Base-by-base conservation (phyloP, 2,888 invertebrate species). In the Aethes cnicana region DNA sequence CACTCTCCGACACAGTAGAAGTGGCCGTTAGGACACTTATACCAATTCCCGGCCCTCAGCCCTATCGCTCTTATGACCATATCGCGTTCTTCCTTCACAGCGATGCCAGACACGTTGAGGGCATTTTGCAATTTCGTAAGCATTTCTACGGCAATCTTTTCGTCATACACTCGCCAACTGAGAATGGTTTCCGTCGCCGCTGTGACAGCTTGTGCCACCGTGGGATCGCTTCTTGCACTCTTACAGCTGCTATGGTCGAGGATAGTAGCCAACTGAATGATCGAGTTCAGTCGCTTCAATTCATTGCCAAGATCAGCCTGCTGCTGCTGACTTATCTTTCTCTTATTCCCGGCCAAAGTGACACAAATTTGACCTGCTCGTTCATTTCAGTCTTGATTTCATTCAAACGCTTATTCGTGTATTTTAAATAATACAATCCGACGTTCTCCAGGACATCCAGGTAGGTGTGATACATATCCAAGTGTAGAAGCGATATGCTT, bases 21-120 rank as follows among this genome's bases (percentile, higher is more conserved):
- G 70, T 94, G 94, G 0, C 93, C 94, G 59, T 94, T 93, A 0
- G 91, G 92, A 74, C 95, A 95, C 70, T 92, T 92, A 72, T 84
- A 94, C 94, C 94, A 95, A 62, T 92, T 92, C 0, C 94, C 94
- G 35, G 84, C 79, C 30, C 67, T 74, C 16, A 92, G 64, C 0
- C 85, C 90, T 57, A 94, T 85, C 0, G 93, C 93, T 62, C 72
- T 63, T 0, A 93, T 83, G 37, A 94, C 90, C 76, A 91, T 67
- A 17, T 72, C 62, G 30, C 87, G 77, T 66, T 94, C 93, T 41
- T 63, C 57, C 56, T 68, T 73, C 2, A 58, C 57, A 2, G 75
- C 54, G 3, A 72, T 55, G 3, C 62, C 69, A 9, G 57, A 66
- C 1, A 72, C 54, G 21, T 81, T 78, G 1, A 81, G 53, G 5